Conservation (phyloP, 2,888 invertebrate genomes). For the Tanypteryx hageni region DNA sequence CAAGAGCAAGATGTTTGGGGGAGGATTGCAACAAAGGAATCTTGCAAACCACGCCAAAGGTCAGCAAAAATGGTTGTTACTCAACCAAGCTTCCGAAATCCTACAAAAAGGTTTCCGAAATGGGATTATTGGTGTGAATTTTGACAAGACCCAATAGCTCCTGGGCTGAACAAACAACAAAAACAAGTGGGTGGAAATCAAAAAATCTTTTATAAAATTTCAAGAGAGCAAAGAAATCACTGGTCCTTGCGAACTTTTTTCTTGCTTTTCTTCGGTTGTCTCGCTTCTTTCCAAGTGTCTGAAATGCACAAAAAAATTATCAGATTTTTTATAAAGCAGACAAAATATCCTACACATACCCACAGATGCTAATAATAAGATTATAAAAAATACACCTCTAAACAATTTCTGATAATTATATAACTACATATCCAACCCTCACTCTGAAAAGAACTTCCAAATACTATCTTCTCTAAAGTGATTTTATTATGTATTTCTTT, state of each 20-base stretch:
- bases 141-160: slow-evolving; percentile 60
- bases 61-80: slow-evolving; percentile 31
- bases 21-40: slow-evolving; percentile 58
- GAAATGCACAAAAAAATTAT: slow-evolving; percentile 70
- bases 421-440: too few species aligned
- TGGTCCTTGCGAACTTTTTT: slow-evolving; percentile 87
- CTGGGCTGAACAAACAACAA: slow-evolving; percentile 49
- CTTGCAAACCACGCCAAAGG: slow-evolving; percentile 60
- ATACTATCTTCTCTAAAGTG: too few species aligned
- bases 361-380: too few species aligned
- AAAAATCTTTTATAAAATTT: slow-evolving; percentile 36
- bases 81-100: slow-evolving; percentile 43
- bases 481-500: too few species aligned
- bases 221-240: slow-evolving; percentile 72
- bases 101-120: background rate
- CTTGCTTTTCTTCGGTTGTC: slow-evolving; percentile 85
- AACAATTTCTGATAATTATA: too few species aligned
- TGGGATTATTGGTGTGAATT: slow-evolving; percentile 57
- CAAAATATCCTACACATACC: background rate
- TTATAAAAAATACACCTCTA: too few species aligned
- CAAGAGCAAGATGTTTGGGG: slow-evolving; percentile 43
- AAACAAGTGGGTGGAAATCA: slow-evolving; percentile 45
- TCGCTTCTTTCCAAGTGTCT: slow-evolving; percentile 88
- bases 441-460: too few species aligned
- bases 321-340: too few species aligned